Percentiles rank a stretch among this genome's conserved stretches.
These are phyloP conservation scores for Plutella xylostella DNA, from an alignment of 2,888 invertebrate species.

Conservation along the genomic window DNA sequence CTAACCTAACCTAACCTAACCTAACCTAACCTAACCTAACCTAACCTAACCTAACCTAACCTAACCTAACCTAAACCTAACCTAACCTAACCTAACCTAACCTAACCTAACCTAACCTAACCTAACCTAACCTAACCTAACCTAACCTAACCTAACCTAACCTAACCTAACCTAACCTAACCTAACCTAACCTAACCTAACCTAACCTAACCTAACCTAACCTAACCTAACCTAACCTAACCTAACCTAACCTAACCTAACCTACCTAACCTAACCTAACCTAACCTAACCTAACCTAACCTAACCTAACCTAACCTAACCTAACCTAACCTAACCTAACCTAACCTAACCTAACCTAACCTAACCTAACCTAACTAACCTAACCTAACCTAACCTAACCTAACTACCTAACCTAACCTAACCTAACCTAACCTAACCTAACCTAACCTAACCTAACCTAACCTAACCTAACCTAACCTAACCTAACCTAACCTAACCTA, in stretches of 20 bases:
- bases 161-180: background rate
- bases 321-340: constrained; percentile 1
- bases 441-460: constrained; percentile 1
- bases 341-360: constrained; percentile 1
- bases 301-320: constrained; percentile 1
- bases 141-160: background rate
- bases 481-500: constrained; percentile 1
- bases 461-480: constrained; percentile 1
- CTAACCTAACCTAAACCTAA: constrained; percentile 12
- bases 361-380: background rate
- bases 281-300: constrained; percentile 1
- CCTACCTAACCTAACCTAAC: background rate
- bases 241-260: constrained; percentile 4
- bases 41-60: constrained; percentile 13
- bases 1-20: constrained; percentile 10
- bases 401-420: too few species aligned
- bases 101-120: background rate
- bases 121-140: background rate
- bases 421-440: constrained; percentile 1
- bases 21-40: constrained; percentile 10
- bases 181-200: constrained; percentile 4
- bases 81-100: constrained; percentile 4
- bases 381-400: background rate
- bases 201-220: constrained; percentile 4
- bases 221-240: constrained; percentile 4